Percentiles rank a stretch among this genome's conserved stretches.
Evolutionary conservation across 64 coral and sea anemone species (phyloP).

Genomic region (Stichodactyla mertensii): DNA sequence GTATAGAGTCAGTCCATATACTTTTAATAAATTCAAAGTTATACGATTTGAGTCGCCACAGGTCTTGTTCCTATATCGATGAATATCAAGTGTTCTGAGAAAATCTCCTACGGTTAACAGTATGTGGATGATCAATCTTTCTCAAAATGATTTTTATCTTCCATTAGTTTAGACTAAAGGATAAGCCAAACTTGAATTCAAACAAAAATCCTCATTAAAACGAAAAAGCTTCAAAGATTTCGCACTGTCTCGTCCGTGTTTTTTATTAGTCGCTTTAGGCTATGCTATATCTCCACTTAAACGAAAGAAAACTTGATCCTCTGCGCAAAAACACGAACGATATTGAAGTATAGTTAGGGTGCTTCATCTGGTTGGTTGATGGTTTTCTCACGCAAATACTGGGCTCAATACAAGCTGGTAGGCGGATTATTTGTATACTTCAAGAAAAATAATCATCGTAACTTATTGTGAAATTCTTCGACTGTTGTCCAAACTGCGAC

Average conservation of each 20-base stretch:
- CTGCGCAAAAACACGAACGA: neutral
- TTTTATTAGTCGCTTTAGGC: neutral
- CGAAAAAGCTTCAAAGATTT: neutral
- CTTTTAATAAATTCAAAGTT: neutral
- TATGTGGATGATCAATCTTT: neutral
- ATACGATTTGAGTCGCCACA: neutral
- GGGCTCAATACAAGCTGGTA: too few species aligned
- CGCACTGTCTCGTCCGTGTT: neutral
- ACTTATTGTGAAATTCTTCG: too few species aligned
- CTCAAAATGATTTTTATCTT: neutral
- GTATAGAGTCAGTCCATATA: neutral
- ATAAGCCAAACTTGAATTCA: neutral
- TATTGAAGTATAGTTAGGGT: neutral
- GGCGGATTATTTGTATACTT: too few species aligned
- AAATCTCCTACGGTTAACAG: neutral
- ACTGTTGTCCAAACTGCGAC: too few species aligned
- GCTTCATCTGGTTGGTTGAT: neutral
- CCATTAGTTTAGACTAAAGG: neutral
- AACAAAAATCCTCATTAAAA: neutral
- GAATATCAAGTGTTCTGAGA: neutral
- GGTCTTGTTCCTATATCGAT: neutral
- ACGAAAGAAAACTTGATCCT: neutral
- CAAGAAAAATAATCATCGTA: too few species aligned
- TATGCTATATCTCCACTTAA: neutral
- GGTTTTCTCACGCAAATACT: too few species aligned